Base-by-base conservation (phyloP, 2,797 vertebrate species). In the Girardinus metallicus region DNA sequence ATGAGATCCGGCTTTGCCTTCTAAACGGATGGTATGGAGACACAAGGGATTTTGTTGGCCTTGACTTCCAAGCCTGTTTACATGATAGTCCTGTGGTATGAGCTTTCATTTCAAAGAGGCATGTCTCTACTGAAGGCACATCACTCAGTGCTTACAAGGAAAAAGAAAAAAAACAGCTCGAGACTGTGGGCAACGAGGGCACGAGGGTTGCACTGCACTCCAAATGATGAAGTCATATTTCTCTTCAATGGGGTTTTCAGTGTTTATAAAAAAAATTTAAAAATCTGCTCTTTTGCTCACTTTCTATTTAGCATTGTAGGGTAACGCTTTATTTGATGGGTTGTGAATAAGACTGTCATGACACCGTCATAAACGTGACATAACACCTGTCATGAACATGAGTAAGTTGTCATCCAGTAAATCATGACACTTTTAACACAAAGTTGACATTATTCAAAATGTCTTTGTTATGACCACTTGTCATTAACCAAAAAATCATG, bases 31-130 rank as follows among this genome's bases (percentile, higher is more conserved):
- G 93, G 93, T 93, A 93, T 93, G 92, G 94, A 96, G 95, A 95
- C 95, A 90, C 91, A 16, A 87, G 90, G 91, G 94, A 95, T 95
- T 94, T 93, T 89, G 91, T 90, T 94, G 95, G 94, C 95, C 94
- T 95, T 95, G 95, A 95, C 93, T 94, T 94, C 93, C 93, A 92
- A 91, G 87, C 83, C 84, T 94, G 92, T 95, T 96, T 95, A 95
- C 92, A 80, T 75, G 90, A 93, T 93, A 91, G 92, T 77, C 90
- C 90, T 93, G 93, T 1, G 93, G 93, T 43, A 41, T 77, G 80
- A 15, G n/a, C 88, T 86, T 88, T 93, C 88, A 83, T 87, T 87
- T 86, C 83, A 51, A 44, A 87, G 87, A 85, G 94, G 92, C 89
- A 91, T 91, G 93, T 95, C 93, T 95, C 86, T 88, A 77, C 87